phyloP scores from a whole-genome alignment of 2,888 invertebrate genomes.

The Sarcophaga subvicina region DNA sequence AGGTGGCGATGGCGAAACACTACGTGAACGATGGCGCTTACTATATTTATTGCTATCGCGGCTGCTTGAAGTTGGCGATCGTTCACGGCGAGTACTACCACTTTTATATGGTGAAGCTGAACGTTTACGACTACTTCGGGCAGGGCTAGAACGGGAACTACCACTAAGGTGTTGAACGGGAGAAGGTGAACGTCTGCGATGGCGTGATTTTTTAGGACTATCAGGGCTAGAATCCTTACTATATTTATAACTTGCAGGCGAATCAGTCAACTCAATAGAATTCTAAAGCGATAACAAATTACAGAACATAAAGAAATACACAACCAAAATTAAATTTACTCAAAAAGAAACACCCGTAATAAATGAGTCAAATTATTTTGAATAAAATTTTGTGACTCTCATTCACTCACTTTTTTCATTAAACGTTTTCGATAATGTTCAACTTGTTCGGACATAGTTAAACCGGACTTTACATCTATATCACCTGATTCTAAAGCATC shows the following conservation, averaged over 20 bases:
- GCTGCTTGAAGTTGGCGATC: slow-evolving; percentile 69
- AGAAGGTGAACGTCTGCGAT: slow-evolving; percentile 75
- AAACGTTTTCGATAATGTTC: slow-evolving; percentile 95
- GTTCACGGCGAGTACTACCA: slow-evolving; percentile 69
- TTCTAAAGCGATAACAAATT: slow-evolving; percentile 67
- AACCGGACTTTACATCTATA: slow-evolving; percentile 87
- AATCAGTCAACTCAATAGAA: slow-evolving; percentile 73
- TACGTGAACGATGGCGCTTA: slow-evolving; percentile 76
- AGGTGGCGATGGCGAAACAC: slow-evolving; percentile 76
- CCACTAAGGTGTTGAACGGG: slow-evolving; percentile 72
- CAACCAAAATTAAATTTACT: background rate
- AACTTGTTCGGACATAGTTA: slow-evolving; percentile 91
- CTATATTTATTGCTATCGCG: slow-evolving; percentile 72
- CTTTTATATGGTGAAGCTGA: slow-evolving; percentile 71
- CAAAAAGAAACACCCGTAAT: too few species aligned
- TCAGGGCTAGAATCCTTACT: slow-evolving; percentile 74
- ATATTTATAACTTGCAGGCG: slow-evolving; percentile 75
- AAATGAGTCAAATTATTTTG: too few species aligned
- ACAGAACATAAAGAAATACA: background rate
- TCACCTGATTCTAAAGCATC: slow-evolving; percentile 96
- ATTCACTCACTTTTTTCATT: slow-evolving; percentile 88
- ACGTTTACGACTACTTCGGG: slow-evolving; percentile 79
- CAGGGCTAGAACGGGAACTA: slow-evolving; percentile 77
- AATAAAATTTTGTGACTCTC: too few species aligned
- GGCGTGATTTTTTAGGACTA: slow-evolving; percentile 73